Evolutionary conservation across 2,888 invertebrate genomes (phyloP).

Genomic region (Crematogaster levior): DNA sequence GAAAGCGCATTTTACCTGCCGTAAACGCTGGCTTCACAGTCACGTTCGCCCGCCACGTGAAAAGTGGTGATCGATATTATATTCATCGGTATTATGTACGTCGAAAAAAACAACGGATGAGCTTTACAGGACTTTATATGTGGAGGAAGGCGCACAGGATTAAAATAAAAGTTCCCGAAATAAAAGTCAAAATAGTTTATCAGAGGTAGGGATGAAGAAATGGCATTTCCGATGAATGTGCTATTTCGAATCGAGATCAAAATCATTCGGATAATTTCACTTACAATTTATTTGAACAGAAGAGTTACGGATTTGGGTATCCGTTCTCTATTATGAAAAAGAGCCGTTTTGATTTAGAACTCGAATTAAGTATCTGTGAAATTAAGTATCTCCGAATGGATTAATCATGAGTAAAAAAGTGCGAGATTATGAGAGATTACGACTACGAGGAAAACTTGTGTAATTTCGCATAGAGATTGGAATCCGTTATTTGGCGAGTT

Average conservation of each 20-base stretch:
- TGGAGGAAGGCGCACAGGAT: neutral
- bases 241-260: neutral
- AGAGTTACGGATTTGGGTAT: neutral
- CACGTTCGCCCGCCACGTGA: conserved; percentile 25
- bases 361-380: neutral
- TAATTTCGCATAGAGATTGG: neutral
- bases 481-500: neutral
- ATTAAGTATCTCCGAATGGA: neutral
- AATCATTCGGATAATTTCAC: neutral
- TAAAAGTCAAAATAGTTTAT: no score
- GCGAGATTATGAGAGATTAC: neutral
- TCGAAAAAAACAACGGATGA: conserved; percentile 8
- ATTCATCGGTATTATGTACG: neutral
- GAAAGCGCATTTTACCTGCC: conserved; percentile 43
- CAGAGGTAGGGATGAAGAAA: neutral
- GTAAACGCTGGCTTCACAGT: conserved; percentile 17
- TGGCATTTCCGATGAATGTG: neutral
- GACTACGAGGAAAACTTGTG: neutral
- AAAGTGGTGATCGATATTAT: conserved; percentile 21
- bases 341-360: neutral
- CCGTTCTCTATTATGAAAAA: neutral
- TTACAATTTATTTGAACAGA: neutral
- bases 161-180: conserved; percentile 10
- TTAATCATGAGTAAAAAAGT: neutral
- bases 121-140: conserved; percentile 13